These are phyloP conservation scores for Ageneiosus marmoratus DNA, from an alignment of 2,113 vertebrate species.

Conservation along the genomic window DNA sequence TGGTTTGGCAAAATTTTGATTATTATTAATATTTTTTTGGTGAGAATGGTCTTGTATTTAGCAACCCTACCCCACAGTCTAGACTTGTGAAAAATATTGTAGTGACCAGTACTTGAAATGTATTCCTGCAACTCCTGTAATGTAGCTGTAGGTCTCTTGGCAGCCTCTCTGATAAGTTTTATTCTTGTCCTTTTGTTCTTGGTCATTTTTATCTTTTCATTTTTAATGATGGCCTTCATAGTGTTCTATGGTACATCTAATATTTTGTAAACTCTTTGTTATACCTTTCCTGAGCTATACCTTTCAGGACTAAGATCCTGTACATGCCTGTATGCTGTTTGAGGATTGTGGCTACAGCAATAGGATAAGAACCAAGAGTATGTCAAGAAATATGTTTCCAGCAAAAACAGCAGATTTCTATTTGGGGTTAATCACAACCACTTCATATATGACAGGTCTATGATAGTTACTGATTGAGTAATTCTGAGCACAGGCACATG, in stretches of 20 bases:
- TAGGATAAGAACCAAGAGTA: too few species aligned
- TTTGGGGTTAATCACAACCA: neutral
- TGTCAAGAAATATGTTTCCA: too few species aligned
- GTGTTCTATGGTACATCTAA: too few species aligned
- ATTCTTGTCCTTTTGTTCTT: neutral
- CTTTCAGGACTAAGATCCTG: neutral
- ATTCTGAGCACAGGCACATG: neutral
- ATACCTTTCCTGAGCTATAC: neutral
- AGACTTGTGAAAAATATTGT: neutral
- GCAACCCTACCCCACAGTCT: neutral
- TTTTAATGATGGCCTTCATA: neutral
- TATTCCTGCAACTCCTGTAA: neutral
- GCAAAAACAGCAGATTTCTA: too few species aligned
- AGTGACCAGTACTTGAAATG: neutral
- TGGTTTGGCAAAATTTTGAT: neutral
- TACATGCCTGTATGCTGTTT: neutral
- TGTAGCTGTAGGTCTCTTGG: neutral
- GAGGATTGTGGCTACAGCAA: neutral
- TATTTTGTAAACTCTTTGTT: neutral
- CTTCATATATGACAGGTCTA: neutral
- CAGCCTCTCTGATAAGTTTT: neutral
- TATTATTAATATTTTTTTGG: neutral
- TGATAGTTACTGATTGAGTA: neutral
- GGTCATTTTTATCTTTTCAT: neutral
- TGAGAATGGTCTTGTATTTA: neutral